Conservation (phyloP, 2,797 vertebrate species). For the Paramormyrops hopkinsi region DNA sequence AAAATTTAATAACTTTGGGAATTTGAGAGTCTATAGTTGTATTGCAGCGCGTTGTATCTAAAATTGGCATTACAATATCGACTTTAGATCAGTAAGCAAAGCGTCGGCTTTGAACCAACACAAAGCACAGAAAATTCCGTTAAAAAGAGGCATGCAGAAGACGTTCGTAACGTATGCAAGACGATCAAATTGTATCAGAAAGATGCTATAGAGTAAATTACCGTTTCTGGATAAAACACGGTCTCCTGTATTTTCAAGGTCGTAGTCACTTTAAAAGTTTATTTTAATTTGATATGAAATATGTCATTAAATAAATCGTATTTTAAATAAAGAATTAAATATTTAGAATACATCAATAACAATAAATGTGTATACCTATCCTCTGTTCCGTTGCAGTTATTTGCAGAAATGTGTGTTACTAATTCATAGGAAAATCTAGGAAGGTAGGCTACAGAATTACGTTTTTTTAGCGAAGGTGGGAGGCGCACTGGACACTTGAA, state of each 20-base stretch:
- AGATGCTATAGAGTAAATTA: background rate
- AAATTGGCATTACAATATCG: background rate
- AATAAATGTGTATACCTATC: background rate
- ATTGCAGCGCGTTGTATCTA: background rate
- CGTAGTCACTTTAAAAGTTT: background rate
- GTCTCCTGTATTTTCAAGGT: background rate
- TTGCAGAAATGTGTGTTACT: background rate
- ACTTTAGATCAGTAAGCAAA: background rate
- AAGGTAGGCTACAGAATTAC: background rate
- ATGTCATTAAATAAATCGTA: background rate
- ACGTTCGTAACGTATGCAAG: background rate
- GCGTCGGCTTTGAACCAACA: background rate
- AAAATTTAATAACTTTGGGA: background rate
- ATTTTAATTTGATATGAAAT: background rate
- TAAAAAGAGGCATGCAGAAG: background rate
- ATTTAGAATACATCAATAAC: background rate
- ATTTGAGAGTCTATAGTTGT: background rate
- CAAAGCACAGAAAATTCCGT: background rate
- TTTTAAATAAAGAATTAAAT: background rate
- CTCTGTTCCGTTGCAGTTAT: background rate
- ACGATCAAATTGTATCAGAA: background rate
- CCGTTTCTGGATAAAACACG: background rate
- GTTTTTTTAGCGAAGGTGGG: background rate
- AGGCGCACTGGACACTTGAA: background rate
- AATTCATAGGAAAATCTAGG: background rate